Evolutionary conservation across 2,888 invertebrate genomes (phyloP), one percentile per base, ranked within the genome.

Genomic region (Microctonus aethiopoides): DNA sequence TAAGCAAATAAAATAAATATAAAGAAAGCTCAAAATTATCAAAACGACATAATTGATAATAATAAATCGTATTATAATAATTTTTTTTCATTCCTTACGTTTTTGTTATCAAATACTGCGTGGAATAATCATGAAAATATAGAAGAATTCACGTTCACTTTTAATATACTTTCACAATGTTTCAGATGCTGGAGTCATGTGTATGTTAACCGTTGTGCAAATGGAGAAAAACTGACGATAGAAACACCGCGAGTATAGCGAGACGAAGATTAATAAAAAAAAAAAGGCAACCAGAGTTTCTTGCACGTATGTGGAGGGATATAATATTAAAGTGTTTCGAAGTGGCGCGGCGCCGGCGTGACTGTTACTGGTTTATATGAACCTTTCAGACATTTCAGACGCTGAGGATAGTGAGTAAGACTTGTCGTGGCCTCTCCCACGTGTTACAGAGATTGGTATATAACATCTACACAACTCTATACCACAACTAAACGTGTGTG

Each of bases 381-480:
- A 62, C 46, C 46, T 62, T 26, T 26, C 54, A 63, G n/a, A n/a
- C n/a, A n/a, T n/a, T n/a, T n/a, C n/a, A n/a, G 22, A 66, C 20
- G 61, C 39, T 57, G 32, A 34, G 39, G 57, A 57, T n/a, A n/a
- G 69, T 51, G 65, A 61, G 60, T 60, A 54, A 59, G 60, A 70
- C 61, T 65, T 70, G 65, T 65, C 69, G 69, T 51, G 36, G 65
- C 65, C 64, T 70, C 65, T 65, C 70, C 70, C 70, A 65, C 70
- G 70, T 70, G 70, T 61, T 51, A 41, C 65, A 57, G 39, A 41
- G 39, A 54, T 36, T 68, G 52, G 63, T 46, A 16, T 46, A 16
- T 16, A 46, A 46, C 46, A 16, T 46, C 46, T 46, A 46, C 46
- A 46, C 46, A 16, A 46, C 46, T 46, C 46, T 46, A 46, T 16